Conservation (phyloP, 2,888 invertebrate species). For the Phengaris alcon region DNA sequence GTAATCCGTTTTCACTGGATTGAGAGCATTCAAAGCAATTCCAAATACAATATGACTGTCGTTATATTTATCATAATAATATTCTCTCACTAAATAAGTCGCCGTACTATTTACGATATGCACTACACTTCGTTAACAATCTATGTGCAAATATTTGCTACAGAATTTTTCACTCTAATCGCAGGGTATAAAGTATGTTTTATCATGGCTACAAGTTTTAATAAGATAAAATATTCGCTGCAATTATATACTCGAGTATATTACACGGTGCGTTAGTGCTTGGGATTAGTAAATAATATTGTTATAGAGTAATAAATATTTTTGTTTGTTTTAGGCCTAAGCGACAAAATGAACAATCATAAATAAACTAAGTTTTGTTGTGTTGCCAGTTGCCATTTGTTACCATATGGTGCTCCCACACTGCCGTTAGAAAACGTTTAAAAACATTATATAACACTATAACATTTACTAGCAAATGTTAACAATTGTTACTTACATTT, state of each 20-base stretch:
- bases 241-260: conserved; percentile 11
- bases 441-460: too few relatives aligned
- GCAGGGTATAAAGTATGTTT: not conserved
- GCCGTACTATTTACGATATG: conserved; percentile 2
- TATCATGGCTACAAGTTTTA: not conserved
- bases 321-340: not conserved
- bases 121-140: not conserved
- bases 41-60: not conserved
- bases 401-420: too few relatives aligned
- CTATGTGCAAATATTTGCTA: not conserved
- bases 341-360: not conserved
- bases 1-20: not conserved
- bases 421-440: too few relatives aligned
- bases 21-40: not conserved
- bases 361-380: not conserved
- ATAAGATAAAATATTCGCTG: conserved; percentile 17
- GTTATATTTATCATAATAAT: conserved; percentile 23
- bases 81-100: conserved; percentile 20
- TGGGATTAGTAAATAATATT: not conserved
- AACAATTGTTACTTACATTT: too few relatives aligned
- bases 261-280: not conserved
- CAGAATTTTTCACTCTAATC: not conserved
- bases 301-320: not conserved
- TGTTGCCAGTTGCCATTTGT: not conserved
- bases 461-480: too few relatives aligned